Conservation (phyloP, 2,113 vertebrate species). For the Lampris megalopsis region DNA sequence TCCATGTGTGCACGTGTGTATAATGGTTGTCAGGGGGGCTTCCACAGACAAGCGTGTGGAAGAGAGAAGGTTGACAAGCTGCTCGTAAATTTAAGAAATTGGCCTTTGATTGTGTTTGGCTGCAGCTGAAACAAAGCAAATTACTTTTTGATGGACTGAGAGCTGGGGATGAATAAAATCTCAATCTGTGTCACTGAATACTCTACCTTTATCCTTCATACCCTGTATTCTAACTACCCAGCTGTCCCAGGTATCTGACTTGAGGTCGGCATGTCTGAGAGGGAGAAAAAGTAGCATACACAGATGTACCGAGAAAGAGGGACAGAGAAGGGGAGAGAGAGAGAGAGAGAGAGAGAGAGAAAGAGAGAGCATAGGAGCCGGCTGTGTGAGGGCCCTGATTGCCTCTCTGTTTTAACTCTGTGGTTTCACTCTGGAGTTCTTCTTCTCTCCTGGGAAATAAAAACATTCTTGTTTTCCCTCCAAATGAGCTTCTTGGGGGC, state of each 20-base stretch:
- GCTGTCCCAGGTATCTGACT: neutral
- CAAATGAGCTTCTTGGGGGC: constrained; percentile 77
- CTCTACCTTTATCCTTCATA: neutral
- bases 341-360: neutral
- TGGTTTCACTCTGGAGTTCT: constrained; percentile 72
- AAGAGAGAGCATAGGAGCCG: constrained; percentile 27
- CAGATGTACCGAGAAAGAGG: neutral
- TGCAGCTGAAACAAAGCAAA: constrained; percentile 40
- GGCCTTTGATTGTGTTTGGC: constrained; percentile 49
- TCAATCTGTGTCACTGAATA: neutral
- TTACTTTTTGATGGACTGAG: constrained; percentile 34
- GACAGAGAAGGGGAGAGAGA: constrained; percentile 1
- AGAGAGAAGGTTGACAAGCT: constrained; percentile 23
- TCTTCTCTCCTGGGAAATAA: constrained; percentile 79
- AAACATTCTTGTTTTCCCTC: constrained; percentile 83
- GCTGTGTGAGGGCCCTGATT: constrained; percentile 66
- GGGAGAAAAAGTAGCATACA: neutral
- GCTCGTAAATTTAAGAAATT: constrained; percentile 54
- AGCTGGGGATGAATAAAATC: neutral
- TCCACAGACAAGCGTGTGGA: constrained; percentile 29
- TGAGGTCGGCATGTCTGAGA: neutral
- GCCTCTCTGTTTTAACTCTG: constrained; percentile 74
- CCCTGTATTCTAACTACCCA: neutral
- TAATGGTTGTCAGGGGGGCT: constrained; percentile 39
- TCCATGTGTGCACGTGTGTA: constrained; percentile 20